Conservation (phyloP, 2,888 invertebrate species). For the Lasioglossum morio region DNA sequence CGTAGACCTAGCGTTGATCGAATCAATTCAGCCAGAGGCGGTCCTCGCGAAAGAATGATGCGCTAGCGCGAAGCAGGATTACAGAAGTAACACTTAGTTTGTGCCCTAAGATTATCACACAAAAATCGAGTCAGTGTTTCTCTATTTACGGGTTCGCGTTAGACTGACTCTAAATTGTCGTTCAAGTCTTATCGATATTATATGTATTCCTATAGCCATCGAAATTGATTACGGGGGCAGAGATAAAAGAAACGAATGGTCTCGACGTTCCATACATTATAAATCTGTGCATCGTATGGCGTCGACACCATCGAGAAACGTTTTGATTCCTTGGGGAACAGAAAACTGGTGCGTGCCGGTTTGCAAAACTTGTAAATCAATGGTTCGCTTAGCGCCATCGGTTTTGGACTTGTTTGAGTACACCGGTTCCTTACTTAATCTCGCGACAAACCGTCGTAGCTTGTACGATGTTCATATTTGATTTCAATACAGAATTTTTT, state of each 20-base stretch:
- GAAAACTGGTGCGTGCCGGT: neutral
- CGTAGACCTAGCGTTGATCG: neutral
- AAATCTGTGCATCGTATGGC: constrained; percentile 41
- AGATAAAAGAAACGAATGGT: constrained; percentile 54
- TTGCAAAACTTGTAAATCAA: neutral
- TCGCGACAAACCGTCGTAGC: constrained; percentile 22
- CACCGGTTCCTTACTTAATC: constrained; percentile 15
- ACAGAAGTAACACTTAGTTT: constrained; percentile 59
- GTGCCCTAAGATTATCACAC: constrained; percentile 72
- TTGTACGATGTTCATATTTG: constrained; percentile 13
- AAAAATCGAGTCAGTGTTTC: constrained; percentile 53
- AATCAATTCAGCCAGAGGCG: neutral
- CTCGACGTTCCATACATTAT: constrained; percentile 30
- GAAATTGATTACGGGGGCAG: constrained; percentile 39
- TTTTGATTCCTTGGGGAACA: neutral
- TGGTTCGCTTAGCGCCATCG: neutral
- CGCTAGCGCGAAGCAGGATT: constrained; percentile 38
- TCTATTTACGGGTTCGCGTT: constrained; percentile 4
- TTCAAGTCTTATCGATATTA: constrained; percentile 42
- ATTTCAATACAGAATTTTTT: neutral
- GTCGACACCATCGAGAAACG: constrained; percentile 14
- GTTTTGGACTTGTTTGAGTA: constrained; percentile 7
- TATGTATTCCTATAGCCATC: constrained; percentile 44
- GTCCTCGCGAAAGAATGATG: neutral
- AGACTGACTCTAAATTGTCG: constrained; percentile 29